phyloP scores from a whole-genome alignment of 1,140 invertebrate species.

The Leptoteleia sp. region DNA sequence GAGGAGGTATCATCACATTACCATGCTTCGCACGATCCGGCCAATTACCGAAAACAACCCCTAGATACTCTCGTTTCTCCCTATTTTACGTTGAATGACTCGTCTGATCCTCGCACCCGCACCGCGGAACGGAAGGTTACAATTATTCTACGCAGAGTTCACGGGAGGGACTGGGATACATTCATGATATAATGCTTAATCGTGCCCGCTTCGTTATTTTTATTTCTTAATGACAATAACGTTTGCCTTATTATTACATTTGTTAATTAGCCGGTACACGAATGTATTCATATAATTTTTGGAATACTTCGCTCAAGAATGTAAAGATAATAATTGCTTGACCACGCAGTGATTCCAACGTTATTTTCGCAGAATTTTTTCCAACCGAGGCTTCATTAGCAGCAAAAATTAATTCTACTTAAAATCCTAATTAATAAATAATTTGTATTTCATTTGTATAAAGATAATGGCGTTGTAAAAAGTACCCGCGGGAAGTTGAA shows the following conservation, averaged over 20 bases:
- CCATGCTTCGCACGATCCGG: conserved; percentile 63
- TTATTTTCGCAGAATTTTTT: too few relatives aligned
- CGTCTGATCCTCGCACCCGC: conserved; percentile 41
- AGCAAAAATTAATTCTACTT: too few relatives aligned
- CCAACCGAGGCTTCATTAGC: too few relatives aligned
- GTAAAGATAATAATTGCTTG: too few relatives aligned
- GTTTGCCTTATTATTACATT: conserved; percentile 14
- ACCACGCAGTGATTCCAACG: too few relatives aligned
- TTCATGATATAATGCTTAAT: conserved; percentile 54
- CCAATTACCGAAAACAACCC: conserved; percentile 66
- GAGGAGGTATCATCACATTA: conserved; percentile 60
- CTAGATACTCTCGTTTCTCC: conserved; percentile 64
- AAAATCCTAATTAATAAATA: too few relatives aligned
- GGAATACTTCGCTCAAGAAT: too few relatives aligned
- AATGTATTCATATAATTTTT: not conserved
- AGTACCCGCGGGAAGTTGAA: too few relatives aligned
- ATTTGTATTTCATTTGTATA: too few relatives aligned
- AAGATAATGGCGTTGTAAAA: too few relatives aligned
- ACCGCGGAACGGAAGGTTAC: conserved; percentile 53
- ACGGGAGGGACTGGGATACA: conserved; percentile 19
- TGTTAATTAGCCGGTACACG: not conserved
- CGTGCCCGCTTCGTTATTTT: conserved; percentile 27
- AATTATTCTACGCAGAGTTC: conserved; percentile 49
- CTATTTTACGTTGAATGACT: conserved; percentile 65
- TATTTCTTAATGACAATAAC: conserved; percentile 26